Conservation (phyloP, 2,888 invertebrate species). For the Aphodius sticticus region DNA sequence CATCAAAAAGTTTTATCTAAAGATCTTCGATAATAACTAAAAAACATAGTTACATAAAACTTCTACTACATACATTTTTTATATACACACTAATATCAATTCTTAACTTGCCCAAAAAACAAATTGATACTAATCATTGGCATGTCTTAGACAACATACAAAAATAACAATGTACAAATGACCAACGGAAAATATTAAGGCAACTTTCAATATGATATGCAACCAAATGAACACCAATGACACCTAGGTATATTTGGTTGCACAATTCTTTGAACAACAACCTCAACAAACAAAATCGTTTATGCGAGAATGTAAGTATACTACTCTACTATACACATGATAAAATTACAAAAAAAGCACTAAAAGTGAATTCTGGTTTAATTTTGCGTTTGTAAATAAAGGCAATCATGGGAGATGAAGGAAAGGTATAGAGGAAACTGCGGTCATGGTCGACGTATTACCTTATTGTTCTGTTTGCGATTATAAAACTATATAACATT, state of each 20-base stretch:
- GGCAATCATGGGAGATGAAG: neutral
- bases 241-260: no score
- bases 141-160: neutral
- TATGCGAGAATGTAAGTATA: no score
- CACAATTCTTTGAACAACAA: no score
- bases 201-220: no score
- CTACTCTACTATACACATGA: no score
- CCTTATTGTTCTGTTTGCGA: neutral
- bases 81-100: neutral
- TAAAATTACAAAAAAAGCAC: no score
- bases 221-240: no score
- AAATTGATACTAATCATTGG: neutral
- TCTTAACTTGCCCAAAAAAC: neutral
- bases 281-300: no score
- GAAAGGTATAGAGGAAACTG: neutral
- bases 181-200: neutral
- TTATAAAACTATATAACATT: slow-evolving; percentile 4
- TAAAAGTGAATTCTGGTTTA: neutral
- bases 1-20: neutral
- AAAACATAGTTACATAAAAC: neutral
- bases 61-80: slow-evolving; percentile 4
- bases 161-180: neutral
- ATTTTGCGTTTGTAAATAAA: neutral
- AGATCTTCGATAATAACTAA: slow-evolving; percentile 4
- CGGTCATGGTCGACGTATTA: neutral